Base-by-base conservation (phyloP, 2,888 invertebrate genomes). In the Caenorhabditis macrosperma region DNA sequence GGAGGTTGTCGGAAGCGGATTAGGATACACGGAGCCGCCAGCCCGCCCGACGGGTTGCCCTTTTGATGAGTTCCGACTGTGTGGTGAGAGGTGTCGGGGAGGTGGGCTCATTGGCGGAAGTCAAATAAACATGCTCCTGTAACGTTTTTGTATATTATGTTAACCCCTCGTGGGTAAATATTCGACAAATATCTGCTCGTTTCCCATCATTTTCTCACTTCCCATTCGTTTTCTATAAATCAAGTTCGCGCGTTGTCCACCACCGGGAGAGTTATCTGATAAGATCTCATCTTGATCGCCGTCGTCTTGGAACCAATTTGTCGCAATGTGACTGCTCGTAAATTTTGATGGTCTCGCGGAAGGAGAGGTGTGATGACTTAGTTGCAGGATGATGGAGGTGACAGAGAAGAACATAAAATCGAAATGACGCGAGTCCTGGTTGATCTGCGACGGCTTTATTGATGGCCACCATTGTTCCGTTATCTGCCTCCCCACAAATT, bases 271-370 rank as follows among this genome's bases (percentile, higher is more conserved):
- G 64, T 74, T 63, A 74, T 74, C 76, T 63, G 76, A 77, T 77
- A 63, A 69, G 63, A 77, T 77, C 76, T 68, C 38, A 71, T 71
- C 71, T 71, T 71, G 61, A 71, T 71, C 61, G 61, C 24, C 61
- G 17, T 52, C 60, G 46, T 46, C 50, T 55, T 46, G 30, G 60
- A 67, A 67, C 52, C 66, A 75, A 75, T 75, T 75, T 75, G 75
- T 75, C 67, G 75, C 75, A 61, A 66, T 67, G 33, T 68, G 55
- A 68, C 67, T 76, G 76, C 76, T 76, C 76, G 76, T 76, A 76
- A 76, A 76, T 76, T 76, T 76, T 68, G 61, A 76, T 67, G 67
- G 61, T 67, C 68, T 63, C 66, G 75, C 59, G 57, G 60, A 67
- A 22, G 44, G 60, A 46, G 67, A 67, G 66, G 60, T 67, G 61